These are phyloP conservation scores for Plectropomus leopardus DNA, from an alignment of 2,113 vertebrate species.

Conservation along the genomic window DNA sequence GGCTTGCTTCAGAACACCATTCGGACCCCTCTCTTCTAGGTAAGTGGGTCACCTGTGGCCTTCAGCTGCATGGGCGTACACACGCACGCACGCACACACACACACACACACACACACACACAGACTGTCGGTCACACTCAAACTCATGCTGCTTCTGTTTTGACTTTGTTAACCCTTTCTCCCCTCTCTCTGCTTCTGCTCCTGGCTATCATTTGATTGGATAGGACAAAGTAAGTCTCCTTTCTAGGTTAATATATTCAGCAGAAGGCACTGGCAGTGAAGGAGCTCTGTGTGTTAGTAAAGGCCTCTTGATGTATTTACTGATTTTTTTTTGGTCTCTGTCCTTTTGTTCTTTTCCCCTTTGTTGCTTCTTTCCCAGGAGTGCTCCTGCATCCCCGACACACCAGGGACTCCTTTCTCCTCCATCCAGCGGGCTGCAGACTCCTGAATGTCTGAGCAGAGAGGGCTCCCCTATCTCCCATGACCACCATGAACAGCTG, in stretches of 20 bases:
- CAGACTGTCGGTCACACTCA: constrained; percentile 4
- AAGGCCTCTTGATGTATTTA: constrained; percentile 4
- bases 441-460: constrained; percentile 97
- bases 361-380: constrained; percentile 75
- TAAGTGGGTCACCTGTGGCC: constrained; percentile 53
- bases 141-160: not conserved
- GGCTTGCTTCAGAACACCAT: constrained; percentile 97
- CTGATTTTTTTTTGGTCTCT: not conserved
- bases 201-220: constrained; percentile 74
- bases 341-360: not conserved
- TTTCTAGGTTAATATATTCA: constrained; percentile 34
- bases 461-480: constrained; percentile 95
- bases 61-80: not conserved
- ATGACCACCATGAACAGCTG: constrained; percentile 93
- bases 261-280: constrained; percentile 13
- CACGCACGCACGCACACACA: constrained; percentile 14
- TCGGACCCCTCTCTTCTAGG: constrained; percentile 97
- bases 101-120: not conserved
- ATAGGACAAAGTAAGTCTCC: constrained; percentile 85
- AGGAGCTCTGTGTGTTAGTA: not conserved
- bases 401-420: constrained; percentile 95
- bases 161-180: constrained; percentile 49
- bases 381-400: constrained; percentile 97
- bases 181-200: constrained; percentile 66
- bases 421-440: constrained; percentile 94